Conservation (phyloP, 2,888 invertebrate species). For the Lepas anatifera region DNA sequence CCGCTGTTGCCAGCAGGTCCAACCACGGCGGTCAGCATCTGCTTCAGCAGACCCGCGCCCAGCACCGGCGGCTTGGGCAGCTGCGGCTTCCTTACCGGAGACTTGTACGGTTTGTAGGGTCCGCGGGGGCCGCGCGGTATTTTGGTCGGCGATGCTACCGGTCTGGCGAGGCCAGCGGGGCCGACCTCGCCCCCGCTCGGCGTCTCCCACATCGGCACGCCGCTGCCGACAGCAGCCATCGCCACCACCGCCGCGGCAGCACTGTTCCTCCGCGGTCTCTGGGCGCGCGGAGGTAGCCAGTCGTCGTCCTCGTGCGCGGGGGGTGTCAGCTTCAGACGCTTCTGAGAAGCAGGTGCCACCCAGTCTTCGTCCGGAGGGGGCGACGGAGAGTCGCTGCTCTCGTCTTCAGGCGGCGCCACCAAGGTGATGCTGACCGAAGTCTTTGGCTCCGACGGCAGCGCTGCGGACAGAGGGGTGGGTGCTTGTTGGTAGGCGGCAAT, state of each 20-base stretch:
- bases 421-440: slow-evolving; percentile 1
- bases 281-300: neutral
- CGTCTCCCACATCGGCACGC: too few relatives aligned
- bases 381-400: neutral
- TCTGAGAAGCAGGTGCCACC: too few relatives aligned
- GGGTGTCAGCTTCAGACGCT: too few relatives aligned
- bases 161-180: too few relatives aligned
- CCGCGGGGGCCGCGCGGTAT: neutral
- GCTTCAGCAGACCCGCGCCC: neutral
- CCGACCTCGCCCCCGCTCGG: too few relatives aligned
- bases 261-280: neutral
- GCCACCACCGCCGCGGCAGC: neutral
- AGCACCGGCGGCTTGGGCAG: neutral
- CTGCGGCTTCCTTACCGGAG: neutral
- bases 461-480: too few relatives aligned
- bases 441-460: neutral
- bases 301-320: neutral
- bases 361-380: neutral
- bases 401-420: neutral
- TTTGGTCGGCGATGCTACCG: too few relatives aligned
- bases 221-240: neutral
- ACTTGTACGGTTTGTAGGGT: neutral
- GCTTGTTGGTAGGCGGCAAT: too few relatives aligned
- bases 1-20: too few relatives aligned
- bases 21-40: neutral